Evolutionary conservation across 2,113 vertebrate species (phyloP), one percentile per base, ranked within the genome.

Genomic region (Puma concolor): DNA sequence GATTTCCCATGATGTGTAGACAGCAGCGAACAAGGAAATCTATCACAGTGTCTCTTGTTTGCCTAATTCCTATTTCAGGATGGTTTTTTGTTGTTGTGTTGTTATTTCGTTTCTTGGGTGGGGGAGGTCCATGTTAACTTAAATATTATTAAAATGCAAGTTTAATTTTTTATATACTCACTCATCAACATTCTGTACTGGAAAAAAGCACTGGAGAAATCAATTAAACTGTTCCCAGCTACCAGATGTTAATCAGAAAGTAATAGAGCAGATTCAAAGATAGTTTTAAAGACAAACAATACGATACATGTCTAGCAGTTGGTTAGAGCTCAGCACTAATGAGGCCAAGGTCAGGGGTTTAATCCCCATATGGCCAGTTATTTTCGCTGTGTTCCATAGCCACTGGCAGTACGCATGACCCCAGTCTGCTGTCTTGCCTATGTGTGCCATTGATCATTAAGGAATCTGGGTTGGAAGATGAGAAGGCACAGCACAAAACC

Each of bases 241-340:
- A 89, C 82, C 88, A 97, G 60, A n/a, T 93, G 41, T 92, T 97
- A 98, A 93, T 74, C 69, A 98, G 84, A 95, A 33, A 13, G 81
- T 81, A 97, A 79, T 86, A 97, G 48, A 93, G 27, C 36, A 97
- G 84, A 96, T 84, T 88, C 69, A 84, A 93, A 57, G 60, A 89
- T 6, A 92, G 50, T 76, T 96, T 94, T 95, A 88, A 96, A 97
- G 64, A 94, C 79, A 98, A 96, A 77, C 38, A 76, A 41, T 87
- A 57, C 2, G 9, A 82, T 83, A 25, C 12, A 13, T 33, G 10
- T 77, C 69, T 85, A 94, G 76, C 57, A 88, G 74, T 81, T 95
- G 83, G 48, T 84, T 88, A 82, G 89, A 91, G 29, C n/a, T 87
- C 57, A 77, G 57, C 54, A 82, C 25, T 91, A 96, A 95, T 88